phyloP scores from a whole-genome alignment of 2,797 vertebrate species.

The Okamejei kenojei region DNA sequence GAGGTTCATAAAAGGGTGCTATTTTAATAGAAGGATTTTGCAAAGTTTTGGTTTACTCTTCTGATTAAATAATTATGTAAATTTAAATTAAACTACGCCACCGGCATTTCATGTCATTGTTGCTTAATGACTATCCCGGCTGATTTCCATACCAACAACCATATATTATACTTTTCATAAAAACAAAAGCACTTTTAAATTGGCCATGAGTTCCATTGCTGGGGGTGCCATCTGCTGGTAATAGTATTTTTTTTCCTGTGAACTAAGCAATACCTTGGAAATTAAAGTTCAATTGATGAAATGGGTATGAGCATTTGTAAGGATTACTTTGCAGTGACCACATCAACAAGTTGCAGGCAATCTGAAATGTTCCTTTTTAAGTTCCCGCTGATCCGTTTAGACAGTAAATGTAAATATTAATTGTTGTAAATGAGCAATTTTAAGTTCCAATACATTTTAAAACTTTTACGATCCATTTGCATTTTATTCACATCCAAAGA shows the following conservation, averaged over 20 bases:
- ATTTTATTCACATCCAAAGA: background rate
- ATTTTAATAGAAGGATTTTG: background rate
- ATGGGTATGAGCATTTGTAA: background rate
- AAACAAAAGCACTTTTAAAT: background rate
- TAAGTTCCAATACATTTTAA: background rate
- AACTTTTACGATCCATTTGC: background rate
- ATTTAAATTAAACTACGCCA: background rate
- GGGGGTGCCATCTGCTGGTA: slow-evolving; percentile 17
- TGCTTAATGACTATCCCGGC: background rate
- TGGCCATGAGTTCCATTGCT: background rate
- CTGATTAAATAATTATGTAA: background rate
- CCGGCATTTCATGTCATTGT: background rate
- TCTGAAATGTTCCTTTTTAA: background rate
- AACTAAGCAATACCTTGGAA: background rate
- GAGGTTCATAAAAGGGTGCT: background rate
- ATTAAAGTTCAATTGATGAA: background rate
- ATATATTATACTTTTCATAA: background rate
- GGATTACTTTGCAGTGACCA: background rate
- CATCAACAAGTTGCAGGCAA: background rate
- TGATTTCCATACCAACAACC: background rate
- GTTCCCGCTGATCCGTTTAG: background rate
- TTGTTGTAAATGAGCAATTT: background rate
- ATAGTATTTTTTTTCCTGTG: background rate
- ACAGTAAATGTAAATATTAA: background rate
- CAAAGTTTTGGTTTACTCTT: background rate